phyloP scores from a whole-genome alignment of 2,888 invertebrate genomes.

The Epistrophe eligans region DNA sequence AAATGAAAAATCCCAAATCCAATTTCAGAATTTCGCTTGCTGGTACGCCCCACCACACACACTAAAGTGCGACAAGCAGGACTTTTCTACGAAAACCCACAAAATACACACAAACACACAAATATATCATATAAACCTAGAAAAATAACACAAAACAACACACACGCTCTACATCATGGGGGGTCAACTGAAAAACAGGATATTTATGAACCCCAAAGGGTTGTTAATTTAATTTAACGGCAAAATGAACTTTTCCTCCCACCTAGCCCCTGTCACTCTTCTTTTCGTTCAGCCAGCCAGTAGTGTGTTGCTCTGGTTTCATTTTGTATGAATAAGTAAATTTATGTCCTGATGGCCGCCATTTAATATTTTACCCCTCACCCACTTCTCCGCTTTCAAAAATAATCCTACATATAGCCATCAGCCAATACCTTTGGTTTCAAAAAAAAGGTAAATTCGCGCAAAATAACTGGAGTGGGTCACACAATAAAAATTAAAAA shows the following conservation, averaged over 20 bases:
- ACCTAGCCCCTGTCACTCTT: not conserved
- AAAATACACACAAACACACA: not conserved
- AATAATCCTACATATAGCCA: not conserved
- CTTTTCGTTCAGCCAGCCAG: not conserved
- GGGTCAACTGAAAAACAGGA: constrained; percentile 72
- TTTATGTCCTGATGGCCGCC: constrained; percentile 36
- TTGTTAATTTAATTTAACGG: constrained; percentile 75
- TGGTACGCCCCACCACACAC: constrained; percentile 50
- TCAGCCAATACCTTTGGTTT: constrained; percentile 1
- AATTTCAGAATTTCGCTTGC: constrained; percentile 49
- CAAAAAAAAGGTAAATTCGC: constrained; percentile 14
- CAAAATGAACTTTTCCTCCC: constrained; percentile 63
- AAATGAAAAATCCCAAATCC: constrained; percentile 49
- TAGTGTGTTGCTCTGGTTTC: not conserved
- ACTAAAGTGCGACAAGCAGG: constrained; percentile 57
- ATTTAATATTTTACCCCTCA: constrained; percentile 8
- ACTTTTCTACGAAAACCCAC: constrained; percentile 10
- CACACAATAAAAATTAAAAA: constrained; percentile 20
- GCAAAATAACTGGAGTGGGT: constrained; percentile 15
- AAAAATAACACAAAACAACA: constrained; percentile 3
- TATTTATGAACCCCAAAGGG: constrained; percentile 73
- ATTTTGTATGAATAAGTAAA: constrained; percentile 35
- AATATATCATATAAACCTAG: not conserved
- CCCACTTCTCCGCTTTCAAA: not conserved
- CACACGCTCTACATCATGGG: constrained; percentile 43